Evolutionary conservation across 2,797 vertebrate species (phyloP).

Genomic region (Pipistrellus nathusii): DNA sequence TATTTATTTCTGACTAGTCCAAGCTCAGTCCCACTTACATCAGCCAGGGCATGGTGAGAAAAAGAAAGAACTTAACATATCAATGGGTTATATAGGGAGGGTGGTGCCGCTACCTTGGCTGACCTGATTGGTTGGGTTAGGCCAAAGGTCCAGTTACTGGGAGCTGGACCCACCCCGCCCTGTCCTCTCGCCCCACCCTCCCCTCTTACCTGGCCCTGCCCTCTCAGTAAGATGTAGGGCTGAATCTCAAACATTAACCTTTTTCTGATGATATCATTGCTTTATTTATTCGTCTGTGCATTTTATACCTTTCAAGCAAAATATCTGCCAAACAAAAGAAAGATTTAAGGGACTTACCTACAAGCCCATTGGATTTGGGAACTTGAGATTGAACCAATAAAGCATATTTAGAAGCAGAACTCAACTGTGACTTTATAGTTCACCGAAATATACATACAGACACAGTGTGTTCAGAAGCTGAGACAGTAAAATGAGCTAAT

Average conservation of each 20-base stretch:
- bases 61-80: too few species aligned
- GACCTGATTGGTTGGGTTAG: too few species aligned
- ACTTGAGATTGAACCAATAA: constrained; percentile 12
- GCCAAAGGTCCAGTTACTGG: too few species aligned
- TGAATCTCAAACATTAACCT: neutral
- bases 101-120: too few species aligned
- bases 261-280: constrained; percentile 39
- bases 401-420: neutral
- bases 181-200: too few species aligned
- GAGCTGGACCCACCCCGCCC: too few species aligned
- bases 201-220: too few species aligned
- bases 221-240: neutral
- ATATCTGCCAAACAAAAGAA: neutral
- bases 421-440: neutral
- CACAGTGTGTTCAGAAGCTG: neutral
- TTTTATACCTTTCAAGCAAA: constrained; percentile 31
- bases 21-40: too few species aligned
- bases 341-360: neutral
- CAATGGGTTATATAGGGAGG: too few species aligned
- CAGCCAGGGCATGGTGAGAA: too few species aligned
- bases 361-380: neutral
- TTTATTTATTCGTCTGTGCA: neutral
- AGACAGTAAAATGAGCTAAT: neutral
- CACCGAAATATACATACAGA: neutral
- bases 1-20: too few species aligned